Evolutionary conservation across 2,113 vertebrate species (phyloP).

Genomic region (Bucco capensis): DNA sequence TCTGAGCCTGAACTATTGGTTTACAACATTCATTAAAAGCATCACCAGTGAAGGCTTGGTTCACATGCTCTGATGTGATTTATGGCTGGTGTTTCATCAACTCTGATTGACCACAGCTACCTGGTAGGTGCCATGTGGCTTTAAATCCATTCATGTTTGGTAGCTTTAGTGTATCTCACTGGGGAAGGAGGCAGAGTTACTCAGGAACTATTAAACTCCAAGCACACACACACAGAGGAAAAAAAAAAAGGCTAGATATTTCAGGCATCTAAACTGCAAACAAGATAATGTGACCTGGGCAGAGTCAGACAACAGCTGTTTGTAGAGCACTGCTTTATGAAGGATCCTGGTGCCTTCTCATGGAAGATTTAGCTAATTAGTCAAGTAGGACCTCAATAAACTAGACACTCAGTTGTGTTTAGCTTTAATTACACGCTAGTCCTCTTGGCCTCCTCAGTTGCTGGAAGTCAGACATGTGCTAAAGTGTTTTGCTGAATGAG

Average conservation of each 20-base stretch:
- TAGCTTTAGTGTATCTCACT: not conserved
- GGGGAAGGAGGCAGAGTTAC: not conserved
- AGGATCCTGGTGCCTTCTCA: constrained; percentile 1
- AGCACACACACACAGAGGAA: not conserved
- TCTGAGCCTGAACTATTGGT: constrained; percentile 13
- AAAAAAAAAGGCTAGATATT: not conserved
- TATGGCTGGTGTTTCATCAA: not conserved
- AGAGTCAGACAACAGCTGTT: constrained; percentile 44
- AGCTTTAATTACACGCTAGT: constrained; percentile 16
- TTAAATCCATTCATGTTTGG: not conserved
- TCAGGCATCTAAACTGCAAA: constrained; percentile 54
- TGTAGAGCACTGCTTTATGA: not conserved
- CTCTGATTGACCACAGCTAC: constrained; percentile 31
- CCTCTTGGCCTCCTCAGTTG: not conserved
- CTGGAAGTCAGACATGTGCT: not conserved
- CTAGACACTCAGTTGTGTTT: constrained; percentile 2
- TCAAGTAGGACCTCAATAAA: constrained; percentile 2
- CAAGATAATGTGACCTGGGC: constrained; percentile 55
- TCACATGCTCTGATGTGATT: not conserved
- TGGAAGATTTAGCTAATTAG: constrained; percentile 50
- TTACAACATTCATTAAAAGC: constrained; percentile 47
- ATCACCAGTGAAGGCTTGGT: not conserved
- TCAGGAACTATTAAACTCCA: not conserved
- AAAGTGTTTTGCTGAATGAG: not conserved
- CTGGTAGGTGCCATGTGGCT: not conserved